Evolutionary conservation across 2,113 vertebrate species (phyloP).

Genomic region (Saccopteryx bilineata): DNA sequence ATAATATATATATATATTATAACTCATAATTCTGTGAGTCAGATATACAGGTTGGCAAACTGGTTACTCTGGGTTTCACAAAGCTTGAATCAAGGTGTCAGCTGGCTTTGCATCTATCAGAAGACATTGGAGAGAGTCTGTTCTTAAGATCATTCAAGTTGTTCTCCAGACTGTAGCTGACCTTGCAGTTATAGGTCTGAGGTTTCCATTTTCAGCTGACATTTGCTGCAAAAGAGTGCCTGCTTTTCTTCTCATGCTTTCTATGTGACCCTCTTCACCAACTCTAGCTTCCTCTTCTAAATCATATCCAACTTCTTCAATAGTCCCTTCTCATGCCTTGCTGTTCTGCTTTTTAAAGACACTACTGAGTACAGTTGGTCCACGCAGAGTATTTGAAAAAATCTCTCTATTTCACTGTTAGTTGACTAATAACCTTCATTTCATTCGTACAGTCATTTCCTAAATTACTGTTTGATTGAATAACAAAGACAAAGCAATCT

Average conservation of each 20-base stretch:
- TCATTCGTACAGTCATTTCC: not conserved
- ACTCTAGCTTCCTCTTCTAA: rapidly evolving
- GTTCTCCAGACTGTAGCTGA: not conserved
- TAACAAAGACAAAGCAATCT: not conserved
- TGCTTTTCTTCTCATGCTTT: not conserved
- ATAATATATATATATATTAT: not conserved
- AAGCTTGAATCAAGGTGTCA: not conserved
- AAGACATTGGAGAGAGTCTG: not conserved
- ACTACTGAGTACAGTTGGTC: not conserved
- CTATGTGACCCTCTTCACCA: rapidly evolving
- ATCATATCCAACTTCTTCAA: not conserved
- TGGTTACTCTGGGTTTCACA: not conserved
- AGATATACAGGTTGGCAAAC: rapidly evolving
- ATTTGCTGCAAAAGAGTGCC: not conserved
- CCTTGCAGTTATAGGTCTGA: not conserved
- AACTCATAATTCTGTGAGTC: not conserved
- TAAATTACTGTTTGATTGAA: not conserved
- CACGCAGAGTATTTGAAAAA: not conserved
- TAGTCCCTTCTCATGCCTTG: not conserved
- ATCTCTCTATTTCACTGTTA: not conserved
- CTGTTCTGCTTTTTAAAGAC: not conserved
- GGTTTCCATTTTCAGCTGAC: not conserved
- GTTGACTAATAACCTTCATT: not conserved
- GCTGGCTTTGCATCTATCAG: not conserved
- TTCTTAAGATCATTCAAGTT: not conserved